Evolutionary conservation across 2,888 invertebrate genomes (phyloP), one percentile per base, ranked within the genome.

Genomic region (Branchellion lobata): DNA sequence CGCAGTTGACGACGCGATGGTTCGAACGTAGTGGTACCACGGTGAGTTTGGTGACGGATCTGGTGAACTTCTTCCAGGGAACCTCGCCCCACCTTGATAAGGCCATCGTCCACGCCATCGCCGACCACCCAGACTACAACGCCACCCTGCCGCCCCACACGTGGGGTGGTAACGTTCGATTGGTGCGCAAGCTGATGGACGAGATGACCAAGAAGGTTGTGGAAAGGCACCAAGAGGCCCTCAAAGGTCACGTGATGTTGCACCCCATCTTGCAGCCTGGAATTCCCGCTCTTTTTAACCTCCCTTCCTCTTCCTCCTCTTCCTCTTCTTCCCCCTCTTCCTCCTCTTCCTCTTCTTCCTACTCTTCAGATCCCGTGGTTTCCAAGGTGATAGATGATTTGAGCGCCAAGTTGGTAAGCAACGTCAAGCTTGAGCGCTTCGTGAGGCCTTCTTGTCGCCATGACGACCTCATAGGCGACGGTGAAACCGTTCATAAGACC

Each of bases 61-160:
- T 75, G 3, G 5, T 21, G 1, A 33, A 75, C 29, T 53, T 75
- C 18, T 31, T 75, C 18, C 8, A 33, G n/a, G 27, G 29, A 18
- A 31, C n/a, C n/a, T 14, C 53, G 11, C 11, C 40, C 29, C 27
- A 57, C n/a, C 1, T 78, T 40, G 34, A 40, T 57, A 53, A 51
- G 36, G 21, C 65, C n/a, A 1, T 21, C 18, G 40, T 79, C 21
- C 75, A 75, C 68, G 31, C 40, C 40, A 11, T 79, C 1, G 11
- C 57, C 2, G 79, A 79, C 74, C 73, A 76, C 47, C 79, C 79
- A 1, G 33, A 74, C 29, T 51, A 24, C n/a, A 31, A 0, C 21
- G 40, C 33, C 0, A 3, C 24, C 8, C 36, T 80, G n/a, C 36
- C 61, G 1, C 18, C 34, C 3, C 72, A 51, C 31, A 53, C 33